These are phyloP conservation scores for Tholera decimalis DNA, from an alignment of 2,888 invertebrate genomes.

Conservation along the genomic window DNA sequence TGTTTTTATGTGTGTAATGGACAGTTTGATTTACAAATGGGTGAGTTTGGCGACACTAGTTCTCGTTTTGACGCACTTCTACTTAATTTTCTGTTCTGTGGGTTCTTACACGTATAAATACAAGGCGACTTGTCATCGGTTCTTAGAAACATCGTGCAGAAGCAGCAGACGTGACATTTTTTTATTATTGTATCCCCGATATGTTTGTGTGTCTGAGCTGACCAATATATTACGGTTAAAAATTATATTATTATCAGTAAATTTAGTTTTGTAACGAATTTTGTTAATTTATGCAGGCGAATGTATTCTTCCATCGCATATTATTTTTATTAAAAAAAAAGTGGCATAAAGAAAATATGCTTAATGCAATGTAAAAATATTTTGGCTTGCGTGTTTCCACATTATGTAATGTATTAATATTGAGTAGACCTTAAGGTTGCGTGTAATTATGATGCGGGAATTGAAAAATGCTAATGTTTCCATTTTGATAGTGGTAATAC, in stretches of 20 bases:
- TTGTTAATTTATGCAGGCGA: background rate
- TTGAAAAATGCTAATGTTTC: background rate
- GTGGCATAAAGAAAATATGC: background rate
- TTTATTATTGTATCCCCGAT: slow-evolving; percentile 31
- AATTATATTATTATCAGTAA: slow-evolving; percentile 1
- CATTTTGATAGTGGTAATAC: slow-evolving; percentile 7
- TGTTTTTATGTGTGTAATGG: too few relatives aligned
- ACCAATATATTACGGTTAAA: slow-evolving; percentile 16
- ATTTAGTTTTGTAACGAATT: slow-evolving; percentile 8
- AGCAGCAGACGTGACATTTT: slow-evolving; percentile 8
- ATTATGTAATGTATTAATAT: background rate
- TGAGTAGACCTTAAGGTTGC: slow-evolving; percentile 1
- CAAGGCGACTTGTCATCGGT: slow-evolving; percentile 12
- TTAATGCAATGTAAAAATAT: background rate
- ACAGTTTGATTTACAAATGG: too few relatives aligned
- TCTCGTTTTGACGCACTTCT: too few relatives aligned
- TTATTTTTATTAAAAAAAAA: slow-evolving; percentile 5
- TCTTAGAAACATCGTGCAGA: slow-evolving; percentile 12
- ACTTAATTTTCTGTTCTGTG: too few relatives aligned
- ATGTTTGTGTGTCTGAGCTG: too few relatives aligned
- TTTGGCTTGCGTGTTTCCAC: background rate
- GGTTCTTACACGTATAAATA: too few relatives aligned
- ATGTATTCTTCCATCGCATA: slow-evolving; percentile 2
- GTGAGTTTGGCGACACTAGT: too few relatives aligned
- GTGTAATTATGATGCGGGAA: background rate